Evolutionary conservation across 2,797 vertebrate genomes (phyloP), one percentile per base, ranked within the genome.

Genomic region (Cercopithecus mitis): DNA sequence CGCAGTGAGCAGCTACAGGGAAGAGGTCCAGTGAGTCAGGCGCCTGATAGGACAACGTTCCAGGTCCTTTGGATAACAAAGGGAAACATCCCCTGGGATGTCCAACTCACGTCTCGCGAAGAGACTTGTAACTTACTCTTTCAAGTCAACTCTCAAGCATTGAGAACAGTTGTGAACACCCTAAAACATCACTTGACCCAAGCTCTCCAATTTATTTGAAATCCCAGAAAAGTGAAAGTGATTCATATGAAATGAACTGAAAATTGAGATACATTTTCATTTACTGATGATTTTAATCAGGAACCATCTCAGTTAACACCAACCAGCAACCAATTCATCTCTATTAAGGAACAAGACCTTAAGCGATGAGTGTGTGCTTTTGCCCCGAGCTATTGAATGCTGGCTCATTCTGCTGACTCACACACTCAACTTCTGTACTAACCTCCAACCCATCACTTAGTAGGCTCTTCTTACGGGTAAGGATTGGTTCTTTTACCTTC

Each of bases 221-320:
- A 55, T 47, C 36, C 57, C 27, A 81, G 72, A 77, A 80, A 73
- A 75, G 45, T 73, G 64, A 80, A 76, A 82, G 43, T 19, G 43
- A 79, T 61, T 64, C 0, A 14, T 25, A 5, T 45, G 47, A 86
- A 82, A 76, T 43, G 20, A 50, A 24, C 88, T 70, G 90, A 70
- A 92, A 52, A 95, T 8, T 15, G 17, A 77, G 70, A 47, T 41
- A 24, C 14, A 2, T 85, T 95, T 90, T 95, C 82, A 41, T 45
- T 77, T 64, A 43, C 64, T 47, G 11, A 14, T 57, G 52, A 17
- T 36, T 85, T 92, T 83, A 77, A 89, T 86, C 25, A 64, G n/a
- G 33, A 70, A 43, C 47, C 41, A 9, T 27, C 47, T 67, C 81
- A 61, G 14, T 86, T 72, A 64, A 57, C 39, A 52, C 43, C 58